Evolutionary conservation across 2,888 invertebrate genomes (phyloP).

Genomic region (Rhorus exstirpatorius): DNA sequence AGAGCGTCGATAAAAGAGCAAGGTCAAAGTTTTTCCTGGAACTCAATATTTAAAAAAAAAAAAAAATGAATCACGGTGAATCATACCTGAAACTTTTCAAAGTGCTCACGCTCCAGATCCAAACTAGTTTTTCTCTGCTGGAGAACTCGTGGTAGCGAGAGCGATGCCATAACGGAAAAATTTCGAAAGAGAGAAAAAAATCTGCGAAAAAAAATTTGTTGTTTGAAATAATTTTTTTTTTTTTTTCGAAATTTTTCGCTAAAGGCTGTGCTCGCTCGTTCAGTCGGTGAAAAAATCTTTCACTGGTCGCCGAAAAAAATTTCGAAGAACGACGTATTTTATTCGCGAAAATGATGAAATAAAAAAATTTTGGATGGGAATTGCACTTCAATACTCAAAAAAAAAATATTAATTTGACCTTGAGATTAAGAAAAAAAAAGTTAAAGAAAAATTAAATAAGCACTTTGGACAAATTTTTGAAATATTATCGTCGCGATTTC

Average conservation of each 20-base stretch:
- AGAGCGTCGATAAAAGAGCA: conserved; percentile 3
- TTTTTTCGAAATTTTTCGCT: neutral
- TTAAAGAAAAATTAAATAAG: too few relatives aligned
- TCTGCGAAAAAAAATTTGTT: neutral
- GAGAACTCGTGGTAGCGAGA: conserved; percentile 91
- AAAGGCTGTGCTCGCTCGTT: too few relatives aligned
- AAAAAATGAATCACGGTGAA: conserved; percentile 65
- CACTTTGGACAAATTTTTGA: too few relatives aligned
- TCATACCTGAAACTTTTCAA: conserved; percentile 93
- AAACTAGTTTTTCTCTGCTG: conserved; percentile 92
- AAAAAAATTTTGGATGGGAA: too few relatives aligned
- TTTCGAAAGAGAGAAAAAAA: conserved; percentile 3
- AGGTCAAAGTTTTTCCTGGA: conserved; percentile 34
- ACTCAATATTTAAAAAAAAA: conserved; percentile 72
- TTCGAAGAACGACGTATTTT: too few relatives aligned
- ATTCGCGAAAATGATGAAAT: too few relatives aligned
- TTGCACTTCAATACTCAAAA: too few relatives aligned
- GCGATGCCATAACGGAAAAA: conserved; percentile 89
- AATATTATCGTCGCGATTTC: too few relatives aligned
- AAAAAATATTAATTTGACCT: too few relatives aligned
- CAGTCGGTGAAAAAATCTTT: too few relatives aligned
- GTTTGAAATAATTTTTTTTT: neutral
- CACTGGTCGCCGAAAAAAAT: too few relatives aligned
- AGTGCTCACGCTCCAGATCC: conserved; percentile 93
- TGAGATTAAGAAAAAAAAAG: too few relatives aligned